These are phyloP conservation scores for Nymphicus hollandicus DNA, from an alignment of 2,113 vertebrate genomes.

Conservation along the genomic window DNA sequence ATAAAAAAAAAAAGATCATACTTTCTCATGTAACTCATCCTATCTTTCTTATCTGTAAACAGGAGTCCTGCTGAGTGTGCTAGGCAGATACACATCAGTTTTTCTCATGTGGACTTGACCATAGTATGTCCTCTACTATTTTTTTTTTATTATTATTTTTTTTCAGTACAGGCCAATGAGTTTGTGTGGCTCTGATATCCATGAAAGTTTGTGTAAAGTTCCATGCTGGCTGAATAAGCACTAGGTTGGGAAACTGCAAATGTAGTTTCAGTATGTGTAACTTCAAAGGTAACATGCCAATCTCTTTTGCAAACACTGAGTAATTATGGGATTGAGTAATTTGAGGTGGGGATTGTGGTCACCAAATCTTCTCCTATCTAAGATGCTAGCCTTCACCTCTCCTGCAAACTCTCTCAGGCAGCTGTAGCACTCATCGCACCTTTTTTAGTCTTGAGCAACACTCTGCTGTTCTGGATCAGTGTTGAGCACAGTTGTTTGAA, in stretches of 20 bases:
- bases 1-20: background rate
- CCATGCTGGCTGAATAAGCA: conserved; percentile 14
- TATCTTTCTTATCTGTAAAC: background rate
- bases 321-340: conserved; percentile 37
- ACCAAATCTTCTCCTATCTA: background rate
- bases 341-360: background rate
- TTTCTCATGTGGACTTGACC: background rate
- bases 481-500: background rate
- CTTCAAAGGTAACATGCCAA: conserved; percentile 39
- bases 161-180: background rate
- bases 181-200: background rate
- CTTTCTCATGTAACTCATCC: background rate
- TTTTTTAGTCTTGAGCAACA: background rate
- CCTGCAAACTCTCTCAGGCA: background rate
- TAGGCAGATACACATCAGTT: background rate
- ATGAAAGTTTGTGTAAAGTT: background rate
- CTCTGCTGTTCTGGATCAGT: background rate
- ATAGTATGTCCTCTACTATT: background rate
- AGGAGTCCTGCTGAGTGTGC: conserved; percentile 3
- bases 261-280: conserved; percentile 45
- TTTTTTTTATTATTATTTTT: background rate
- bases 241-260: conserved; percentile 25
- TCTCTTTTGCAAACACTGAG: conserved; percentile 32
- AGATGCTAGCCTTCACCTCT: background rate
- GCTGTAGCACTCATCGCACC: background rate